These are phyloP conservation scores for Bubo scandiacus DNA, from an alignment of 2,113 vertebrate species.

Conservation along the genomic window DNA sequence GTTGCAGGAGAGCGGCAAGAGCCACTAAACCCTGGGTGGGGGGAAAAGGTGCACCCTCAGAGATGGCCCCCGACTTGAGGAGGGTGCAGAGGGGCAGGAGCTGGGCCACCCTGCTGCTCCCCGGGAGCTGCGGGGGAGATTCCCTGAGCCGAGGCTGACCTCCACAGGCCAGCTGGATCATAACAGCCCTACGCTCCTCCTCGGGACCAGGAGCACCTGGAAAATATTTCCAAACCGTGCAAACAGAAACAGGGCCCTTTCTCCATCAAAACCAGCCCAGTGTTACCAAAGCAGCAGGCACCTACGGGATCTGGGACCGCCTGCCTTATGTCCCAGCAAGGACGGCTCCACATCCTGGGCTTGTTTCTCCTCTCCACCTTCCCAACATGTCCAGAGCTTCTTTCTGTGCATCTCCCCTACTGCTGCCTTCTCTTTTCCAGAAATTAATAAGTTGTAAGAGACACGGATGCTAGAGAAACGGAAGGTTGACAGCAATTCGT, in stretches of 20 bases:
- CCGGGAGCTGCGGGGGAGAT: neutral
- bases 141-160: constrained; percentile 41
- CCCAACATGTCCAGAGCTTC: fast-evolving
- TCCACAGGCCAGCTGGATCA: constrained; percentile 12
- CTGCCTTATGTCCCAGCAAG: neutral
- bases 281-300: neutral
- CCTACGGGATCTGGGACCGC: fast-evolving
- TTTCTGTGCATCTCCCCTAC: neutral
- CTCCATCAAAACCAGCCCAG: fast-evolving
- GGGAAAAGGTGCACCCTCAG: fast-evolving
- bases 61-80: neutral
- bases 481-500: neutral
- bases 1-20: neutral
- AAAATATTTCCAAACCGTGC: fast-evolving
- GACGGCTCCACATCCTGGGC: neutral
- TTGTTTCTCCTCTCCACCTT: neutral
- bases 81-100: neutral
- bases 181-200: neutral
- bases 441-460: fast-evolving
- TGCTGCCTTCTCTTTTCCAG: neutral
- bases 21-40: neutral
- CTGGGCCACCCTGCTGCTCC: neutral
- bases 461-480: fast-evolving
- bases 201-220: fast-evolving
- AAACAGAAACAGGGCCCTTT: too few relatives aligned